Conservation (phyloP, 1,140 invertebrate genomes). For the Homarus americanus region DNA sequence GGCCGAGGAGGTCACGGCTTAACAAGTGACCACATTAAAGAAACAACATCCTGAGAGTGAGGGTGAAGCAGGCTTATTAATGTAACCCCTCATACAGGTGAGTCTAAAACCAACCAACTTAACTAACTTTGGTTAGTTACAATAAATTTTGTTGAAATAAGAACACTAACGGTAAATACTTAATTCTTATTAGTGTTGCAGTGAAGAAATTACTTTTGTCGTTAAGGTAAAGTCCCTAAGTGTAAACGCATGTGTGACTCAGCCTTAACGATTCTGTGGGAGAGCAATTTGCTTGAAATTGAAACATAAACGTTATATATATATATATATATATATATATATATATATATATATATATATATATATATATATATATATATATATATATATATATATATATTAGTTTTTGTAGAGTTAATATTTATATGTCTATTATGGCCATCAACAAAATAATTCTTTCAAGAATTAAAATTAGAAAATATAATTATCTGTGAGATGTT, state of each 20-base stretch:
- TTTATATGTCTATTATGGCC: neutral
- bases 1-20: no score
- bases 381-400: no score
- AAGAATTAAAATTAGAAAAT: neutral
- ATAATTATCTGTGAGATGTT: neutral
- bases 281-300: constrained; percentile 5
- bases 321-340: no score
- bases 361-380: no score
- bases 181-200: neutral
- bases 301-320: neutral
- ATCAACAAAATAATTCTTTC: neutral
- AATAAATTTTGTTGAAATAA: neutral
- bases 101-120: neutral
- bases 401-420: no score
- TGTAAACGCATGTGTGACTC: constrained; percentile 13
- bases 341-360: no score
- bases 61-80: neutral
- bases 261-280: constrained; percentile 10
- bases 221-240: neutral
- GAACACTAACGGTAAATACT: neutral
- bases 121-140: neutral
- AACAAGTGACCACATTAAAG: no score
- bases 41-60: no score
- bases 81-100: no score
- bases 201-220: neutral